These are phyloP conservation scores for Chanos chanos DNA, from an alignment of 2,797 vertebrate genomes.

Conservation along the genomic window DNA sequence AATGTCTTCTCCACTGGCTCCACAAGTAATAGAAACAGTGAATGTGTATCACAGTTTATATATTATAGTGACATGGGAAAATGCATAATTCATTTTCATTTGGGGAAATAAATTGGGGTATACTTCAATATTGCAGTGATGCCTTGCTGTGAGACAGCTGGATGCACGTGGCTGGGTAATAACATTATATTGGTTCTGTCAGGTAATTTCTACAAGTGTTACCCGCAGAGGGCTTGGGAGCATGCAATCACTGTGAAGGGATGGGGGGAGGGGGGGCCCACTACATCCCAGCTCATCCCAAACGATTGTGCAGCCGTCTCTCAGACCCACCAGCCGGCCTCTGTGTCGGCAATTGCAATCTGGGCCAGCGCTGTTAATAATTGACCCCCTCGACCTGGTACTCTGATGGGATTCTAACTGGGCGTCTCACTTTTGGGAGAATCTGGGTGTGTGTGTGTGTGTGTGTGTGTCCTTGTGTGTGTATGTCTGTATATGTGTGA, in stretches of 20 bases:
- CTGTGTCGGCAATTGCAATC: conserved; percentile 51
- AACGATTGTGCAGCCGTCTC: conserved; percentile 32
- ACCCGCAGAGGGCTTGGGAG: conserved; percentile 64
- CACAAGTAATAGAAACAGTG: conserved; percentile 31
- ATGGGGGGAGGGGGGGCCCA: conserved; percentile 1
- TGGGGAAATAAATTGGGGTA: conserved; percentile 59
- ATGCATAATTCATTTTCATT: conserved; percentile 78
- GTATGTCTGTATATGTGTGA: conserved; percentile 7
- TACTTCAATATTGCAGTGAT: conserved; percentile 31
- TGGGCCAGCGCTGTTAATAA: conserved; percentile 54
- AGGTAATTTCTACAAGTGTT: conserved; percentile 80
- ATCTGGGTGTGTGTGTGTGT: conserved; percentile 25
- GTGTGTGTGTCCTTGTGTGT: conserved; percentile 13
- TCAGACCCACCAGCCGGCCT: conserved; percentile 29
- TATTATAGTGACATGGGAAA: conserved; percentile 62
- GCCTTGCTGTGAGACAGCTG: conserved; percentile 42
- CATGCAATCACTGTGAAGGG: conserved; percentile 60
- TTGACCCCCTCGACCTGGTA: conserved; percentile 49
- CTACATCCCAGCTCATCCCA: conserved; percentile 34
- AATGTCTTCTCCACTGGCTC: conserved; percentile 25
- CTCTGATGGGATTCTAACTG: conserved; percentile 51
- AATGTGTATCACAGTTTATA: conserved; percentile 36
- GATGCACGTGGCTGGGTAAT: conserved; percentile 70
- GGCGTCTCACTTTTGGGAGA: conserved; percentile 39
- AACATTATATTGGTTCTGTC: conserved; percentile 77